A percentile compares a stretch with the other conserved stretches of the same genome.
These are phyloP conservation scores for Charadrius vociferus DNA, from an alignment of 2,113 vertebrate species.

Conservation along the genomic window DNA sequence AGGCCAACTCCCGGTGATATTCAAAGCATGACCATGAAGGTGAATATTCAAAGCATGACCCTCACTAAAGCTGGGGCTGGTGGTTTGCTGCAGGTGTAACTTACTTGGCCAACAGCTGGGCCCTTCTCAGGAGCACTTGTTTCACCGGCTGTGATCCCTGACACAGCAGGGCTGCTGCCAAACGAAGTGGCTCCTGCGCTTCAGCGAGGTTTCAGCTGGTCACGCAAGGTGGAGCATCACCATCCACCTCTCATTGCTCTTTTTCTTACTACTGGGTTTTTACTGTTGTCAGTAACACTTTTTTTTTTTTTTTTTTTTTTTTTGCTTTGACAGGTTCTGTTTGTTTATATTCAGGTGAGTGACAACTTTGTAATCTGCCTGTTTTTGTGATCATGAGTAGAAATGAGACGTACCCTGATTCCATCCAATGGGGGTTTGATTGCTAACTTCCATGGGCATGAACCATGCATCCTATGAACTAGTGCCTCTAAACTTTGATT, in stretches of 20 bases:
- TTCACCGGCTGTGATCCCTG: neutral
- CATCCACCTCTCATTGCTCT: neutral
- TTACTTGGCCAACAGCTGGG: neutral
- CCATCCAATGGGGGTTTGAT: neutral
- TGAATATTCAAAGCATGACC: neutral
- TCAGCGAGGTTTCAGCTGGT: neutral
- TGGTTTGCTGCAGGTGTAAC: neutral
- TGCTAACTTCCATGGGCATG: neutral
- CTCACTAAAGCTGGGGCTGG: neutral
- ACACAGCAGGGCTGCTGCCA: neutral
- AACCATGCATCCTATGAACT: accelerated
- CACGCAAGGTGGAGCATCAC: neutral
- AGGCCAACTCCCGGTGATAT: neutral
- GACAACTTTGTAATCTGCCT: neutral
- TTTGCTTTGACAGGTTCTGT: slow-evolving; percentile 65
- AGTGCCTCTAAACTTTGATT: neutral
- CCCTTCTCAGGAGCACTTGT: neutral
- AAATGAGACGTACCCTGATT: neutral
- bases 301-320: too few species aligned
- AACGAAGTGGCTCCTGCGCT: neutral
- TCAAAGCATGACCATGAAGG: neutral
- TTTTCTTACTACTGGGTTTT: too few species aligned
- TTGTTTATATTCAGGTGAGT: slow-evolving; percentile 75
- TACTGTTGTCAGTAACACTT: neutral
- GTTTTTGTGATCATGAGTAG: neutral